Base-by-base conservation (phyloP, 1,140 invertebrate genomes). In the Drosophila elegans region DNA sequence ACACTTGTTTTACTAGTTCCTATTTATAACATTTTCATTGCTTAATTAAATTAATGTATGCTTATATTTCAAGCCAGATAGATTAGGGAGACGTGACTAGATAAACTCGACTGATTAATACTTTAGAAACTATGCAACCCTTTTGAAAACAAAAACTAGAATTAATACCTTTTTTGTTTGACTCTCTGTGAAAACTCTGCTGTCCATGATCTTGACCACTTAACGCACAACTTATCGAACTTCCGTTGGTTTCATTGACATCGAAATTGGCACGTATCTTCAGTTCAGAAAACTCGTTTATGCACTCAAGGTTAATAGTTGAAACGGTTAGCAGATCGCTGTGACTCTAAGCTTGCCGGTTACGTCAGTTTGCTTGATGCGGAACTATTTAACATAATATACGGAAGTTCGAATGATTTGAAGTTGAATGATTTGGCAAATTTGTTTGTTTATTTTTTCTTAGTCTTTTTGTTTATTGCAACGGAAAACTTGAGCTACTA, bases 171-270 rank as follows among this genome's bases (percentile, higher is more conserved):
- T 13, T 51, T 27, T 52, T 54, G 7, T 61, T 12, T 9, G 49
- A 54, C 9, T 68, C 16, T 34, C 16, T 38, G 11, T 45, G 29
- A 41, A 27, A 5, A n/a, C 67, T 45, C 83, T 53, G 64, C 13
- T 67, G 83, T 69, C 73, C 94, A 93, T 76, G 91, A 92, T 92
- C 78, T 90, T 82, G 82, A 80, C 80, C 71, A 77, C 64, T 42
- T 51, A 57, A 11, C 69, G 66, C 41, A 64, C 60, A 41, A 44
- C 49, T 25, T 42, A 16, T 32, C 49, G 45, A 59, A 34, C 56
- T 64, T 62, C n/a, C 39, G 57, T 41, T 38, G 60, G 67, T 89
- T 83, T 80, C 84, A 90, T 89, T 89, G 84, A 90, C 84, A 89
- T 89, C 68, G 80, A 81, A 89, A 57, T 52, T 44, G 48, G 52